Conservation (phyloP, 2,888 invertebrate genomes). For the Pegoplata infirma region DNA sequence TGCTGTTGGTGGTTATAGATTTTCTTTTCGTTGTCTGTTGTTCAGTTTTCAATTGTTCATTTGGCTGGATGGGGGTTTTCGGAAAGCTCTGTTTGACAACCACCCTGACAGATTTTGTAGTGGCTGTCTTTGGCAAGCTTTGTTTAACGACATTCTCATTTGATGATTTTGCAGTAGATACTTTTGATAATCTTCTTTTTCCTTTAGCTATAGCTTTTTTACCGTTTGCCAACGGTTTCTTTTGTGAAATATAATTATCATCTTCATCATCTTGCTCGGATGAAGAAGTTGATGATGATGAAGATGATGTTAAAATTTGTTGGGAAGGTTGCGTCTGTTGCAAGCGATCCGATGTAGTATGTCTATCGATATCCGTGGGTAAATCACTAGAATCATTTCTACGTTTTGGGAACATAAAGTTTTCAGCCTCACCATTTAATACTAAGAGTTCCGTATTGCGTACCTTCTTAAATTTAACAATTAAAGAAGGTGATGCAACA, state of each 20-base stretch:
- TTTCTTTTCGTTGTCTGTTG: slow-evolving; percentile 43
- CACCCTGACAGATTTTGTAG: slow-evolving; percentile 1
- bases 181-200: slow-evolving; percentile 57
- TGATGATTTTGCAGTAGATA: slow-evolving; percentile 36
- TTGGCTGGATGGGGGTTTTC: slow-evolving; percentile 78
- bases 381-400: slow-evolving; percentile 73
- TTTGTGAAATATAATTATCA: slow-evolving; percentile 18
- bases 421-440: slow-evolving; percentile 91
- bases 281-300: slow-evolving; percentile 31
- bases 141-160: not conserved
- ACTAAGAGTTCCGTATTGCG: slow-evolving; percentile 86
- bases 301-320: slow-evolving; percentile 64
- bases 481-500: slow-evolving; percentile 78
- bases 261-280: slow-evolving; percentile 45
- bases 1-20: slow-evolving; percentile 14
- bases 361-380: slow-evolving; percentile 79
- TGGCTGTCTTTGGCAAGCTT: not conserved
- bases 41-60: slow-evolving; percentile 65
- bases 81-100: slow-evolving; percentile 74
- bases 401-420: slow-evolving; percentile 90
- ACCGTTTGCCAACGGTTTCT: slow-evolving; percentile 11
- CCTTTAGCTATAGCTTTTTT: slow-evolving; percentile 65
- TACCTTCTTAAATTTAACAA: slow-evolving; percentile 87
- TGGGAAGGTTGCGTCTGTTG: slow-evolving; percentile 68
- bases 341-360: slow-evolving; percentile 77